phyloP scores from a whole-genome alignment of 2,113 vertebrate species.

The Macrotis lagotis region DNA sequence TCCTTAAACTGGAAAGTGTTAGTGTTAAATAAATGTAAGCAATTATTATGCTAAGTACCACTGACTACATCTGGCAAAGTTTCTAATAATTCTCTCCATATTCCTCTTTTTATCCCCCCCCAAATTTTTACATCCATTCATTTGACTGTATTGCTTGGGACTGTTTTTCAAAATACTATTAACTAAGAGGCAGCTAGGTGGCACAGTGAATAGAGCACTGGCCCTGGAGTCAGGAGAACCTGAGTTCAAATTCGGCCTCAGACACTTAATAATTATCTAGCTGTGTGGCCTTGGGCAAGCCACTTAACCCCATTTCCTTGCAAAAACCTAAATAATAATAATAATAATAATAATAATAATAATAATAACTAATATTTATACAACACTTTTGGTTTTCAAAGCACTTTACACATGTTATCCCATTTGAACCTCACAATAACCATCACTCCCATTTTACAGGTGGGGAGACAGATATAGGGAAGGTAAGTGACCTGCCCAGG shows the following conservation, averaged over 20 bases:
- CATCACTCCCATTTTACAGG: neutral
- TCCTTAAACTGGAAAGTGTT: neutral
- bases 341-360: too few relatives aligned
- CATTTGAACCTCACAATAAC: conserved; percentile 66
- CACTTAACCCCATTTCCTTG: too few relatives aligned
- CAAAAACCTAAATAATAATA: too few relatives aligned
- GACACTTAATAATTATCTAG: too few relatives aligned
- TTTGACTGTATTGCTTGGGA: conserved; percentile 28
- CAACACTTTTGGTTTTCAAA: neutral
- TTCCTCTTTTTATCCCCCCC: neutral
- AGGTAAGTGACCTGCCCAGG: neutral
- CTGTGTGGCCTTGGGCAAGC: too few relatives aligned
- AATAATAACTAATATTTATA: neutral
- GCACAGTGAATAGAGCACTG: too few relatives aligned
- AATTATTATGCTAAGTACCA: neutral
- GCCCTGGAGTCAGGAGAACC: too few relatives aligned
- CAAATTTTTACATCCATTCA: neutral
- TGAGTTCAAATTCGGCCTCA: too few relatives aligned
- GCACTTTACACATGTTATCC: conserved; percentile 51
- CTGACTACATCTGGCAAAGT: neutral
- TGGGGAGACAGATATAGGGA: neutral
- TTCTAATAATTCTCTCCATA: neutral
- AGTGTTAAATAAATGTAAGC: neutral
- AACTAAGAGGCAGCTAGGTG: too few relatives aligned
- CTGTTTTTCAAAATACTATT: conserved; percentile 7